A percentile compares a stretch with the other conserved stretches of the same genome.
Conservation (phyloP, 2,113 vertebrate species). For the Trichomycterus rosablanca region DNA sequence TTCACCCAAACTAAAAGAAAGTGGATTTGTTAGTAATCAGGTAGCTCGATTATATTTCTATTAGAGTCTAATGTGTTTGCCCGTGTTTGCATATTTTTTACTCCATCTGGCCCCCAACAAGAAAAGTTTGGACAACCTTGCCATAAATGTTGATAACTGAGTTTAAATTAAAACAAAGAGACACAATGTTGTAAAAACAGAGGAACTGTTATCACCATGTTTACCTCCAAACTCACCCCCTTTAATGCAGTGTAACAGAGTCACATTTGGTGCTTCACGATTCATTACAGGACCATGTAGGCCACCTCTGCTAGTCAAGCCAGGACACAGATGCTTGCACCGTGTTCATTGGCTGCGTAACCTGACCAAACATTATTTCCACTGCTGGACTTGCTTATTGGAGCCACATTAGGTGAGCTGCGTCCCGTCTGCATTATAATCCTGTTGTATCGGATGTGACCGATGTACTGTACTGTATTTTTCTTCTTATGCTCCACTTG, state of each 20-base stretch:
- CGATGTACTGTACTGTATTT: slow-evolving; percentile 25
- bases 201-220: too few species aligned
- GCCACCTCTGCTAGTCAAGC: background rate
- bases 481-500: slow-evolving; percentile 41
- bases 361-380: slow-evolving; percentile 26
- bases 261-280: slow-evolving; percentile 45
- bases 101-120: too few species aligned
- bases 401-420: slow-evolving; percentile 22
- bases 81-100: too few species aligned
- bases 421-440: slow-evolving; percentile 34
- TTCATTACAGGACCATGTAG: slow-evolving; percentile 36
- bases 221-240: slow-evolving; percentile 24
- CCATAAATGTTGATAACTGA: too few species aligned
- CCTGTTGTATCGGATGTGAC: slow-evolving; percentile 30
- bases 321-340: slow-evolving; percentile 48
- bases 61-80: too few species aligned
- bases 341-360: slow-evolving; percentile 50
- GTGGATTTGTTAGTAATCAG: too few species aligned
- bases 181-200: too few species aligned
- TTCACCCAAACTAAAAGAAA: too few species aligned
- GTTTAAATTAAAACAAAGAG: too few species aligned
- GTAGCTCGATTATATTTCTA: too few species aligned
- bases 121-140: too few species aligned
- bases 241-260: slow-evolving; percentile 57
- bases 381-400: slow-evolving; percentile 17